Base-by-base conservation (phyloP, 2,113 vertebrate species). In the Upupa epops region DNA sequence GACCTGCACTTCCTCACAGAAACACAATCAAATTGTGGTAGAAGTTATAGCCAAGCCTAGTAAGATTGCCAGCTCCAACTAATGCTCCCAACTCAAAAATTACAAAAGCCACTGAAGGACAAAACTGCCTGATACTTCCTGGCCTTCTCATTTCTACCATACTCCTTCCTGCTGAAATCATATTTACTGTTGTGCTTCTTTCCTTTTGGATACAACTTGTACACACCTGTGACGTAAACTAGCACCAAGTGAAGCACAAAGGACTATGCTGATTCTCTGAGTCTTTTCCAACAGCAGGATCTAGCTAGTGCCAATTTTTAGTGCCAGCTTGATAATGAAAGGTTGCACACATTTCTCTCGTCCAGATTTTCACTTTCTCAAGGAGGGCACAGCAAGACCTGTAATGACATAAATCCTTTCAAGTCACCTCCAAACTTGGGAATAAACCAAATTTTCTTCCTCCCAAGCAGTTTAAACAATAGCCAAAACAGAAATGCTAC, bases 231-330 rank as follows among this genome's bases (percentile, higher is more conserved):
- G 92, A 92, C 79, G 87, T 76, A 17, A 91, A 79, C 80, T 42
- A 79, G 58, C 49, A 63, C 68, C 70, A 90, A 40, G 56, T 49
- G 89, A n/a, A 70, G 90, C 63, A 71, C 82, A 58, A 90, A 86
- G 75, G 45, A 48, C 69, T 74, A 49, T 76, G 65, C 74, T 92
- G 80, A 80, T 90, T 89, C 82, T 92, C 65, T 31, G 20, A 84
- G 81, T 68, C 74, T 83, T 86, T 93, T 90, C 78, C 91, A 91
- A 89, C 90, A 90, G 92, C 89, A 92, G 83, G 69, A 56, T 63
- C 66, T 29, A 77, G 32, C 22, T 11, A 72, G 71, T 83, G 89
- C 78, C 91, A 95, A 51, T 46, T 91, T 54, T 71, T 70, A 49
- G 26, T 85, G 93, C 91, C 94, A 96, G 86, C 64, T 85, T 76